phyloP scores from a whole-genome alignment of 2,888 invertebrate genomes.

The Tromatobia lineatoria region DNA sequence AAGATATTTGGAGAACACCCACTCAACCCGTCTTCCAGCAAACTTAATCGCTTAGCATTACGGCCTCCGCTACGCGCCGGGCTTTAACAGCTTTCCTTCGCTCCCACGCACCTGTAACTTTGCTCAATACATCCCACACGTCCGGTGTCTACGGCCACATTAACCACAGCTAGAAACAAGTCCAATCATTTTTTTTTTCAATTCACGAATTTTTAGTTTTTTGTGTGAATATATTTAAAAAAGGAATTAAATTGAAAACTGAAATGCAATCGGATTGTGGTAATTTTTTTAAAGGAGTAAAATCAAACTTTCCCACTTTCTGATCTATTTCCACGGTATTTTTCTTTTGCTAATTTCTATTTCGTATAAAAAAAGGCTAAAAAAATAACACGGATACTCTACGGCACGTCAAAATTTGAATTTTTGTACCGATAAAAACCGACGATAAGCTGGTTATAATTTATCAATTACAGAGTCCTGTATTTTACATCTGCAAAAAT shows the following conservation, averaged over 20 bases:
- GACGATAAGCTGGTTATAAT: no score
- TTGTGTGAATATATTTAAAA: not conserved
- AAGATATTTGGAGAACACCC: not conserved
- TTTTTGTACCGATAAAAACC: no score
- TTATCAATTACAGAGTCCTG: no score
- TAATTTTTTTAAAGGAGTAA: not conserved
- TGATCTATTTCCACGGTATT: no score
- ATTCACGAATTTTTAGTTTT: not conserved
- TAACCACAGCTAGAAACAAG: not conserved
- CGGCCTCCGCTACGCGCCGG: slow-evolving; percentile 9
- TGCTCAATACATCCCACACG: slow-evolving; percentile 17
- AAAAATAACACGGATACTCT: no score
- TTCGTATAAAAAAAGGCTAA: no score
- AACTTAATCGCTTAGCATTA: not conserved
- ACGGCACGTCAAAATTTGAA: no score
- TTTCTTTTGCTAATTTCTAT: no score
- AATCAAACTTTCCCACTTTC: no score
- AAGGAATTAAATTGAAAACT: not conserved
- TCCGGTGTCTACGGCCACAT: not conserved
- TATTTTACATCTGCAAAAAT: no score
- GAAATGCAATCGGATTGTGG: no score
- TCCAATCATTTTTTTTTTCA: not conserved
- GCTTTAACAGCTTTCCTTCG: slow-evolving; percentile 26
- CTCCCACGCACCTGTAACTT: slow-evolving; percentile 16
- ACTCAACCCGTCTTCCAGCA: not conserved